Conservation (phyloP, 2,113 vertebrate species). For the Crotalus tigris region DNA sequence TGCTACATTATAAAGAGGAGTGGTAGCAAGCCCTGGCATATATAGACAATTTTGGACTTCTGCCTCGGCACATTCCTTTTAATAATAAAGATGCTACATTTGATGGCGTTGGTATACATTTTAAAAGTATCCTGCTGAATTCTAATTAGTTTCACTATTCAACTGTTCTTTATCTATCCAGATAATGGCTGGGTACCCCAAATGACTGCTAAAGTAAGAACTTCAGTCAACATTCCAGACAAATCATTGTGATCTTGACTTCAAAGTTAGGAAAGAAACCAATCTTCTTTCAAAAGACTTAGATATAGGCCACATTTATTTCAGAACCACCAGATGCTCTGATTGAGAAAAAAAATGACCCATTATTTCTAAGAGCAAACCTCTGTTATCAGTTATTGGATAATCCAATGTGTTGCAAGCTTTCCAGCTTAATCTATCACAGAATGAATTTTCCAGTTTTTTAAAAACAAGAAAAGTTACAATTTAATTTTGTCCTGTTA, state of each 20-base stretch:
- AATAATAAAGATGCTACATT: background rate
- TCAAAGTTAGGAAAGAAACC: background rate
- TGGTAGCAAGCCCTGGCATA: background rate
- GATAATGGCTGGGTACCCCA: background rate
- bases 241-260: background rate
- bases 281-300: conserved; percentile 1
- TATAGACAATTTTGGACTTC: background rate
- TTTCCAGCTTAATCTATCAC: background rate
- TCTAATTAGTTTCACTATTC: background rate
- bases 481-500: background rate
- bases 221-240: conserved; percentile 15
- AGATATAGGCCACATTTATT: background rate
- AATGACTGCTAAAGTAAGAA: background rate
- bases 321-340: background rate
- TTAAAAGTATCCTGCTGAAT: background rate
- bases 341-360: background rate
- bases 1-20: background rate
- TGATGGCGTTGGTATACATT: background rate
- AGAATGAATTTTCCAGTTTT: background rate
- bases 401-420: background rate
- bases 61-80: background rate
- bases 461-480: background rate
- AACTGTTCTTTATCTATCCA: background rate
- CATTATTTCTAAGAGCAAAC: background rate
- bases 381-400: background rate